phyloP scores from a whole-genome alignment of 2,113 vertebrate genomes.

The Bos javanicus region DNA sequence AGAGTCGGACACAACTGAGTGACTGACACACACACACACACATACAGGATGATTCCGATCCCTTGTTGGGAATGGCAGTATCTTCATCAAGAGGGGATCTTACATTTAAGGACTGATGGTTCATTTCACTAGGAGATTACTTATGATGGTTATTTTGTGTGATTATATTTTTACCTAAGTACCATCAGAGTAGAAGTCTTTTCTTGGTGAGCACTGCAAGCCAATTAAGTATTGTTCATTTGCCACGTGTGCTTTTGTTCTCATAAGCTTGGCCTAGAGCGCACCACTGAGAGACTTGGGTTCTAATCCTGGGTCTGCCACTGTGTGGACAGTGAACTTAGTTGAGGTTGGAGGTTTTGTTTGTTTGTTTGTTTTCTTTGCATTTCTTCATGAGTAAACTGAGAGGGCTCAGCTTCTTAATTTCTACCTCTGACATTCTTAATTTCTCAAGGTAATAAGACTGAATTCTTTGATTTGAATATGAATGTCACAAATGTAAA shows the following conservation, averaged over 20 bases:
- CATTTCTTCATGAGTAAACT: background rate
- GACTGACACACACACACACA: background rate
- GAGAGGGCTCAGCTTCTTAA: background rate
- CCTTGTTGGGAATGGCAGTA: background rate
- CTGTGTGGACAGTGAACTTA: background rate
- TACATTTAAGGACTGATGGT: background rate
- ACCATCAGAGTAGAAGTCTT: background rate
- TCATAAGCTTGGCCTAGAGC: background rate
- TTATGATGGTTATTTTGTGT: background rate
- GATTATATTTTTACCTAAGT: background rate
- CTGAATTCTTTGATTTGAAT: constrained; percentile 6
- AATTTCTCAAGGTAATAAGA: background rate
- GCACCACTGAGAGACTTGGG: background rate
- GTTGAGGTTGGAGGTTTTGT: background rate
- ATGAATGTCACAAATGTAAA: background rate
- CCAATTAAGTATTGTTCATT: background rate
- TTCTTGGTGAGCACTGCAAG: background rate
- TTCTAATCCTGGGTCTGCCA: background rate
- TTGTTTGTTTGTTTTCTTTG: background rate
- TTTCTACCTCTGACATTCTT: background rate
- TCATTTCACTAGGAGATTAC: background rate
- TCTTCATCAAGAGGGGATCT: background rate
- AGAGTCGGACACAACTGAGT: background rate
- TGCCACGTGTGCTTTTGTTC: background rate
- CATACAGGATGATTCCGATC: background rate